Evolutionary conservation across 2,113 vertebrate species (phyloP).

Genomic region (Falco punctatus): DNA sequence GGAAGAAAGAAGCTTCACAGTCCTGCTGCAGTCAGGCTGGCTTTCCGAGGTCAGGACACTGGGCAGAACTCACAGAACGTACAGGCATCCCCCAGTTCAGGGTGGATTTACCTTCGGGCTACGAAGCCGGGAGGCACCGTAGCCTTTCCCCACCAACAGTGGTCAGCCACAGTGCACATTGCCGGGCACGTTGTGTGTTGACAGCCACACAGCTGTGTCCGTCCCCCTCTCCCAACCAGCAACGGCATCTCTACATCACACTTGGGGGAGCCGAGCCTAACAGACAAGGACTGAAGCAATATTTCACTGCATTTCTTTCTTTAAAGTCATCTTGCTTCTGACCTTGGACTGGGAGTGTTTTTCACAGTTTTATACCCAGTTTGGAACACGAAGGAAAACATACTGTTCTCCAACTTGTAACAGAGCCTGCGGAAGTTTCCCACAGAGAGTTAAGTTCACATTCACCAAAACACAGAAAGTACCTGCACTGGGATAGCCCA

Average conservation of each 20-base stretch:
- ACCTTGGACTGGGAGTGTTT: not conserved
- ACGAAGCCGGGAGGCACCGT: not conserved
- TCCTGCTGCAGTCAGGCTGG: not conserved
- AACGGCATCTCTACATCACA: fast-evolving
- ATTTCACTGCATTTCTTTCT: not conserved
- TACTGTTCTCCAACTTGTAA: not conserved
- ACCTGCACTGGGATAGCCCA: not conserved
- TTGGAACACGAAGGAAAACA: not conserved
- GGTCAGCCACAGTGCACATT: not conserved
- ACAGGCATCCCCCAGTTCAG: not conserved
- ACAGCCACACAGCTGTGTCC: not conserved
- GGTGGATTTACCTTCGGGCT: not conserved
- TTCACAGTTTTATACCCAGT: not conserved
- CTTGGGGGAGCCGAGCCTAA: fast-evolving
- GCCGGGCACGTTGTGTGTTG: not conserved
- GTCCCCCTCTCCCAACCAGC: not conserved
- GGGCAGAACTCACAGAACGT: not conserved
- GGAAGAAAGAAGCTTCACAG: not conserved
- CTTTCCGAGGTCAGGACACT: not conserved
- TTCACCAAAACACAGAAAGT: not conserved
- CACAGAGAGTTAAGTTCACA: not conserved
- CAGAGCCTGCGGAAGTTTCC: not conserved
- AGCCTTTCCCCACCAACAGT: not conserved
- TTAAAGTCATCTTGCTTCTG: not conserved
- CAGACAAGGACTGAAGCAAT: not conserved